A percentile compares a stretch with the other conserved stretches of the same genome.
phyloP scores from a whole-genome alignment of 2,113 vertebrate species.

The Peromyscus maniculatus region DNA sequence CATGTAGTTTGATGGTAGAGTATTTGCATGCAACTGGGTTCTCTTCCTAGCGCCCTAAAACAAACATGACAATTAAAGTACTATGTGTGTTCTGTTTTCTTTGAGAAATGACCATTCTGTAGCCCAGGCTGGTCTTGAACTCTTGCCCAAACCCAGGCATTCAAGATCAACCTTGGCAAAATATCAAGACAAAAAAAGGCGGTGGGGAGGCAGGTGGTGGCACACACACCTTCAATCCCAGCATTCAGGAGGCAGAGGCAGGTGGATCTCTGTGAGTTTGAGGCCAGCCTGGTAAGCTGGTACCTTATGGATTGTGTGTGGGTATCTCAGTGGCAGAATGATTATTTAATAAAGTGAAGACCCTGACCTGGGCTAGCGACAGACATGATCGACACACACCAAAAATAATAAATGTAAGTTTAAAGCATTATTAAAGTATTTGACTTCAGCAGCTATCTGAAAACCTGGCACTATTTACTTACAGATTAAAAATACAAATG shows the following conservation, averaged over 20 bases:
- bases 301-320: neutral
- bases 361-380: neutral
- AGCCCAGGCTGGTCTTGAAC: neutral
- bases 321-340: neutral
- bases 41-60: neutral
- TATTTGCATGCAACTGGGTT: neutral
- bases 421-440: slow-evolving; percentile 18
- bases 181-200: neutral
- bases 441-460: slow-evolving; percentile 34
- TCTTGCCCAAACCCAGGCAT: neutral
- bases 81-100: neutral
- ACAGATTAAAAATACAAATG: slow-evolving; percentile 71
- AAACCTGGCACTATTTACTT: slow-evolving; percentile 60
- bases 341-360: neutral
- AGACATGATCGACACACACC: neutral
- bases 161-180: neutral
- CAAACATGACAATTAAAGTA: neutral
- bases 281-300: neutral
- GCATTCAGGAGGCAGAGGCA: too few relatives aligned
- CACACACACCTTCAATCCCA: too few relatives aligned
- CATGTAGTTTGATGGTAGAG: too few relatives aligned
- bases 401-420: neutral
- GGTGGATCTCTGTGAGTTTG: too few relatives aligned
- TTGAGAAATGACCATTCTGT: neutral
- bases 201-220: too few relatives aligned